These are phyloP conservation scores for Cenopis cana DNA, from an alignment of 2,888 invertebrate species.

Conservation along the genomic window DNA sequence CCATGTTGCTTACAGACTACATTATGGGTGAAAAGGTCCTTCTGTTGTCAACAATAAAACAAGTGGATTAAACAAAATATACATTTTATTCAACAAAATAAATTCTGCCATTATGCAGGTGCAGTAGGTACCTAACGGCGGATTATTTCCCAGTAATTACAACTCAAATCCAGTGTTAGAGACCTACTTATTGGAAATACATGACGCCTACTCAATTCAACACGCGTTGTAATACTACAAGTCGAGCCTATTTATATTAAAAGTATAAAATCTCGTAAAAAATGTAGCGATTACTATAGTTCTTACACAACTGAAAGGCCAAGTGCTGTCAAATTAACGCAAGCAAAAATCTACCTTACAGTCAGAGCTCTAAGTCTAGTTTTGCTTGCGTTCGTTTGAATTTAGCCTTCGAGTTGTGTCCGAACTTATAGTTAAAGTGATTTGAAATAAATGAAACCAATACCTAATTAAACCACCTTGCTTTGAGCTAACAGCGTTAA, in stretches of 20 bases:
- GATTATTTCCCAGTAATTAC: neutral
- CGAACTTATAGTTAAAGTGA: no score
- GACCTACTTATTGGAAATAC: neutral
- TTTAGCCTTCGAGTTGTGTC: no score
- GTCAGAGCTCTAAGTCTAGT: no score
- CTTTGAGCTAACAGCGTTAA: neutral
- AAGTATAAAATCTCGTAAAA: conserved; percentile 15
- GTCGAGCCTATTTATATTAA: conserved; percentile 5
- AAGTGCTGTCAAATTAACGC: no score
- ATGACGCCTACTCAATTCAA: neutral
- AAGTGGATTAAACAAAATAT: conserved; percentile 27
- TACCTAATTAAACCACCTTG: neutral
- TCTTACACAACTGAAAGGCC: no score
- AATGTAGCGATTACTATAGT: no score
- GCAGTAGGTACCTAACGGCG: no score
- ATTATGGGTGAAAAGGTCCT: no score
- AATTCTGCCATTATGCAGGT: conserved; percentile 7
- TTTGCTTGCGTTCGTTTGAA: no score
- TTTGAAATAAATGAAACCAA: neutral
- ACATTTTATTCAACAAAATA: conserved; percentile 19
- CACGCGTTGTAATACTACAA: neutral
- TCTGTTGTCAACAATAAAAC: neutral
- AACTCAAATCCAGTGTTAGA: neutral
- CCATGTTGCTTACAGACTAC: no score
- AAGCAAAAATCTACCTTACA: no score